phyloP scores from a whole-genome alignment of 2,797 vertebrate genomes.

The Rhinella marina region DNA sequence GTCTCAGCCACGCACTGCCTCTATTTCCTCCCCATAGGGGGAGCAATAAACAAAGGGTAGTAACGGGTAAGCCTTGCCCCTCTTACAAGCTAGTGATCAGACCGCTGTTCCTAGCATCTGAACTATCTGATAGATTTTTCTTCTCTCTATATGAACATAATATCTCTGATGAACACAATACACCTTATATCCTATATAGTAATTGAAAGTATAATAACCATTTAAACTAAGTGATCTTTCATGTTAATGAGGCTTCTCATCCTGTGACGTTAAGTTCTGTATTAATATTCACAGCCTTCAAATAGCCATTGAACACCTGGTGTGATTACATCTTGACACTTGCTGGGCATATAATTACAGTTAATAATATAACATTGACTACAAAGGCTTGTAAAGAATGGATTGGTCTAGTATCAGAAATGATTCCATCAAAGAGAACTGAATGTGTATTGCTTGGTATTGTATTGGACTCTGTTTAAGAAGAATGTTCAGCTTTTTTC shows the following conservation, averaged over 20 bases:
- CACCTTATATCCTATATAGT: conserved; percentile 36
- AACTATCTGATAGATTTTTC: too few species aligned
- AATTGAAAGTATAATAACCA: conserved; percentile 44
- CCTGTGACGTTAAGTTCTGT: conserved; percentile 29
- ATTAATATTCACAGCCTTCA: conserved; percentile 61
- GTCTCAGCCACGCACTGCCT: too few species aligned
- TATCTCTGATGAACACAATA: neutral
- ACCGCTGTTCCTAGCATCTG: too few species aligned
- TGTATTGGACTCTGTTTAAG: neutral
- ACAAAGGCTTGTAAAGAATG: conserved; percentile 40
- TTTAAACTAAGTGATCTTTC: conserved; percentile 38
- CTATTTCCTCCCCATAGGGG: too few species aligned
- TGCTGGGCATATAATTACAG: conserved; percentile 38
- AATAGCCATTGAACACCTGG: conserved; percentile 43
- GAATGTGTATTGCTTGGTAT: conserved; percentile 21
- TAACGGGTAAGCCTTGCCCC: too few species aligned
- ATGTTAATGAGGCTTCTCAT: conserved; percentile 50
- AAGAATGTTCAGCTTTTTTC: neutral
- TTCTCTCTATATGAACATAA: neutral
- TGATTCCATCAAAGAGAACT: conserved; percentile 58
- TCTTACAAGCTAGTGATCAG: too few species aligned
- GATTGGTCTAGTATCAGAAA: conserved; percentile 1
- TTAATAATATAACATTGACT: conserved; percentile 30
- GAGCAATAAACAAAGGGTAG: too few species aligned
- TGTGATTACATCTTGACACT: conserved; percentile 56